Evolutionary conservation across 2,113 vertebrate species (phyloP).

Genomic region (Taxidea taxus): DNA sequence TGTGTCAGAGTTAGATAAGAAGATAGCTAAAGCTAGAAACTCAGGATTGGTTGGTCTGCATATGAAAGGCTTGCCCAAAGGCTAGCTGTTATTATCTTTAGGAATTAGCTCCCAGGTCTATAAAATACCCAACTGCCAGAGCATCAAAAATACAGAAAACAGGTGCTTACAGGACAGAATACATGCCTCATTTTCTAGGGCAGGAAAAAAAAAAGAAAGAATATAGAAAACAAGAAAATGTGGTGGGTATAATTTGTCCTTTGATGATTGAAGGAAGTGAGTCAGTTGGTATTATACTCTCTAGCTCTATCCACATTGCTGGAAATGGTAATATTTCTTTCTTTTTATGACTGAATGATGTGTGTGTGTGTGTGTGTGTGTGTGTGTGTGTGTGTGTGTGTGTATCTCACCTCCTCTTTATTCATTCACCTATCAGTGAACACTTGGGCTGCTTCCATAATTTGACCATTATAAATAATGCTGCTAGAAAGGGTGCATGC

Average conservation of each 20-base stretch:
- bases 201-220: not conserved
- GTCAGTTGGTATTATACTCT: not conserved
- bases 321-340: not conserved
- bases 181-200: not conserved
- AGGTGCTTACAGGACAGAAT: not conserved
- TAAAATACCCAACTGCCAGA: not conserved
- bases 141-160: not conserved
- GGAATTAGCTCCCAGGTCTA: not conserved
- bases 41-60: not conserved
- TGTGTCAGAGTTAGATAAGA: not conserved
- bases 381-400: too few relatives aligned
- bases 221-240: not conserved
- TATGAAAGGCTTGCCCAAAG: not conserved
- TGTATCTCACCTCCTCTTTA: too few relatives aligned
- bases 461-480: too few relatives aligned
- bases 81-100: not conserved
- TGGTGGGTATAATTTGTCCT: not conserved
- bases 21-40: not conserved
- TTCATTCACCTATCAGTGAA: too few relatives aligned
- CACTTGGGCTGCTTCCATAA: too few relatives aligned
- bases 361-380: not conserved
- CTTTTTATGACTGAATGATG: not conserved
- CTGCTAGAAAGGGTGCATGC: too few relatives aligned
- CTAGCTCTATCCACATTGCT: not conserved
- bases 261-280: not conserved